These are phyloP conservation scores for Zoanthus solanderi DNA, from an alignment of 92 coral and sea anemone species.

Conservation along the genomic window DNA sequence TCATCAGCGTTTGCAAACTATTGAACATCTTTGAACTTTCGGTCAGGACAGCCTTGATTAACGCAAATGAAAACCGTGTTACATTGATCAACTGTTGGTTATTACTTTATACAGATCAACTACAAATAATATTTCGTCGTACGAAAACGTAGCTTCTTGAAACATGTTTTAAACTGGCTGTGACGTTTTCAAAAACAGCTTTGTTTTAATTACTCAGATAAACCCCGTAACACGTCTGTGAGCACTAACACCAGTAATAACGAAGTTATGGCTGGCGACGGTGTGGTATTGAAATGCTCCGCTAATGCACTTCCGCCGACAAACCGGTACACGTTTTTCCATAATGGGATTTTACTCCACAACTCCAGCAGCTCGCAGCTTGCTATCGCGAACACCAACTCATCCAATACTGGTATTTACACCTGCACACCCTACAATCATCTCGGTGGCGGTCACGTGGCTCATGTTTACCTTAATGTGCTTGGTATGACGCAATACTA, in stretches of 20 bases:
- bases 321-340: not conserved
- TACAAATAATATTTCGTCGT: not conserved
- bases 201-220: conserved; percentile 29
- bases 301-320: conserved; percentile 27
- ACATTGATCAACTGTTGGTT: too few relatives aligned
- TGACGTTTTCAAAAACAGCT: not conserved
- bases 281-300: not conserved
- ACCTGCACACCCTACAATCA: conserved; percentile 6
- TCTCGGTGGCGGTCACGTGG: conserved; percentile 34
- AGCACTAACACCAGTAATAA: not conserved
- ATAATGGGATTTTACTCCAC: not conserved
- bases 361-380: conserved; percentile 34
- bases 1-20: too few relatives aligned
- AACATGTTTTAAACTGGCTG: not conserved
- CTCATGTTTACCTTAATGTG: conserved; percentile 9
- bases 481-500: conserved; percentile 19
- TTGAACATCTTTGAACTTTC: too few relatives aligned
- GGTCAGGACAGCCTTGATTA: too few relatives aligned
- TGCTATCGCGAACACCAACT: not conserved
- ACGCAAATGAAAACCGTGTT: too few relatives aligned
- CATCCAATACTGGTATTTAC: conserved; percentile 6
- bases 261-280: not conserved
- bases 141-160: not conserved
- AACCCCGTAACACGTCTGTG: conserved; percentile 30
- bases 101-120: too few relatives aligned